Base-by-base conservation (phyloP, 2,113 vertebrate species). In the Athene noctua region DNA sequence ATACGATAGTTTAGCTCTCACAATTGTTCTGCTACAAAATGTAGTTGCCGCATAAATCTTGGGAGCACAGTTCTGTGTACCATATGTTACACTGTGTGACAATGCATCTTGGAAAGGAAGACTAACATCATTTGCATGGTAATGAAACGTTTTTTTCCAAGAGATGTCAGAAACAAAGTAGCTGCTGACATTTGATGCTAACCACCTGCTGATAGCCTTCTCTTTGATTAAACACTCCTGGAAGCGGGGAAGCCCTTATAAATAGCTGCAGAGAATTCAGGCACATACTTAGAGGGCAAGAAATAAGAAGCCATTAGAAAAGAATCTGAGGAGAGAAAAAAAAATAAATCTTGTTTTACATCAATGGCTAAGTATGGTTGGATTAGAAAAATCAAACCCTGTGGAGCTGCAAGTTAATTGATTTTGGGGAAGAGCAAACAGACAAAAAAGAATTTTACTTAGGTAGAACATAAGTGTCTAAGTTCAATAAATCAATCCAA, bases 141-240 rank as follows among this genome's bases (percentile, higher is more conserved):
- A 96, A 97, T 94, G 70, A 95, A 88, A 75, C 26, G 47, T 91
- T 86, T 91, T 38, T 81, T 91, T 80, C 81, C 58, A 66, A n/a
- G 78, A 88, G 59, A 71, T 80, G 49, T 85, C 85, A 96, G 75
- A 87, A 95, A 80, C 0, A 2, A 94, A 91, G 79, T 54, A 83
- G 83, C 46, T 94, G 78, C 72, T 95, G 84, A 90, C 90, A 95
- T 81, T 92, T 36, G 10, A 80, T 94, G 91, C 55, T 86, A 77
- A 92, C 44, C 74, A 65, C 88, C 88, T 96, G 81, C 93, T 93
- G 90, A 95, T 36, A 92, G 79, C 63, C 52, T 83, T 75, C 68
- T 58, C 88, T 91, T 93, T 94, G 87, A 95, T 94, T 80, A 90
- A 96, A 88, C 54, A 52, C 74, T 95, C 34, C 82, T 80, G 74